Base-by-base conservation (phyloP, 2,797 vertebrate genomes). In the Tadarida brasiliensis region DNA sequence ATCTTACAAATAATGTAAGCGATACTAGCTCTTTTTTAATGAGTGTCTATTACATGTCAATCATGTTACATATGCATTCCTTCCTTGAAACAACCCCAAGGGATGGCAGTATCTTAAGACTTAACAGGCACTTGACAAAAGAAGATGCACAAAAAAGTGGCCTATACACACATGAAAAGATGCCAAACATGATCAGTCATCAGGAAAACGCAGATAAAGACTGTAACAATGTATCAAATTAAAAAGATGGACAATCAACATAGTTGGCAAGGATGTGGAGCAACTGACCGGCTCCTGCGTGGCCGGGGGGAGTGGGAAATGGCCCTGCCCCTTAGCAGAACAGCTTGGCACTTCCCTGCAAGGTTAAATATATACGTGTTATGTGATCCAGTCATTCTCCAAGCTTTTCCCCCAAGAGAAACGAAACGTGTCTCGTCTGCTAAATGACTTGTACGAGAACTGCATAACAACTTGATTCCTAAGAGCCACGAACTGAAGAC, bases 11-110 rank as follows among this genome's bases (percentile, higher is more conserved):
- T 56, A 67, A 51, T 44, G 30, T 39, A 30, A 26, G 61, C 59
- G 78, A 33, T 81, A 51, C 54, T 22, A 83, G 39, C 65, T 81
- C 44, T 87, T 7, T 87, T 92, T 92, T 82, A 81, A 57, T 94
- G 76, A 57, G 26, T 54, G 15, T 54, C n/a, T 76, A 5, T 54
- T 81, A 70, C 84, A 71, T 90, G n/a, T 17, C 47, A 70, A 2
- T 77, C 56, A 39, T 11, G 3, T 67, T 81, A 47, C 11, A 26
- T 35, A 30, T 1, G 1, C 49, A 67, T 71, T 65, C 5, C 8
- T 87, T 84, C 78, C 54, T 74, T 63, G 54, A 94, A 91, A 86
- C 63, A 56, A 22, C 51, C 56, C 59, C 9, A 11, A 20, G 30
- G 26, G 56, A 71, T 70, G 26, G 35, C 19, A 51, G 5, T 35